phyloP scores from a whole-genome alignment of 2,113 vertebrate species.

The Cnemophilus loriae region DNA sequence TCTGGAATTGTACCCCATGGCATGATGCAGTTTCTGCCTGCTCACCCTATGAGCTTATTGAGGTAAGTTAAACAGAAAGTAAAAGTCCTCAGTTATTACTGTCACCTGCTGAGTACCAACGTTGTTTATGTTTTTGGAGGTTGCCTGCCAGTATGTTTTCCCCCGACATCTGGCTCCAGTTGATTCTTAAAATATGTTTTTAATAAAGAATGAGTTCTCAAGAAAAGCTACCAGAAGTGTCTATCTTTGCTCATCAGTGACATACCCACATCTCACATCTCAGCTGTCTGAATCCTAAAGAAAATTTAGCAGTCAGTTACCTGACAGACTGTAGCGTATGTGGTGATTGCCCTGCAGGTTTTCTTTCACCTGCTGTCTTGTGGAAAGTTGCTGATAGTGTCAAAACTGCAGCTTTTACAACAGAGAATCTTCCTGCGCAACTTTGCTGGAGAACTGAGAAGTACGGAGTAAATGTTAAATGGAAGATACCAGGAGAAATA shows the following conservation, averaged over 20 bases:
- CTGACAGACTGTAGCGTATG: not conserved
- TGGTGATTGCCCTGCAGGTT: not conserved
- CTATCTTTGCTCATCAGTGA: not conserved
- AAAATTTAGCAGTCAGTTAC: not conserved
- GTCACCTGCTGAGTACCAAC: not conserved
- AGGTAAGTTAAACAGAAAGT: not conserved
- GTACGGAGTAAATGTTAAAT: not conserved
- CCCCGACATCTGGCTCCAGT: not conserved
- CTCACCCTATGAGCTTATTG: not conserved
- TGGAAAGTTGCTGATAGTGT: not conserved
- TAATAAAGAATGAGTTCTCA: not conserved
- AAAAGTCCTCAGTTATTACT: not conserved
- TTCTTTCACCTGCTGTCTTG: not conserved
- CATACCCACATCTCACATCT: accelerated
- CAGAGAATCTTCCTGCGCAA: not conserved
- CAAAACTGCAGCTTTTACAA: not conserved
- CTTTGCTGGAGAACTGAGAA: not conserved
- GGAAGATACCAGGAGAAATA: not conserved
- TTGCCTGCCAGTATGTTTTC: not conserved
- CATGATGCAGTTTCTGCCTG: not conserved
- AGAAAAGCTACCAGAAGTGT: not conserved
- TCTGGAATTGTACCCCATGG: not conserved
- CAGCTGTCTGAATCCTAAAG: not conserved
- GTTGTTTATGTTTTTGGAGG: not conserved
- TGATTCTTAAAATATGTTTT: not conserved